Evolutionary conservation across 2,888 invertebrate species (phyloP).

Genomic region (Eumacrocentrus americanus): DNA sequence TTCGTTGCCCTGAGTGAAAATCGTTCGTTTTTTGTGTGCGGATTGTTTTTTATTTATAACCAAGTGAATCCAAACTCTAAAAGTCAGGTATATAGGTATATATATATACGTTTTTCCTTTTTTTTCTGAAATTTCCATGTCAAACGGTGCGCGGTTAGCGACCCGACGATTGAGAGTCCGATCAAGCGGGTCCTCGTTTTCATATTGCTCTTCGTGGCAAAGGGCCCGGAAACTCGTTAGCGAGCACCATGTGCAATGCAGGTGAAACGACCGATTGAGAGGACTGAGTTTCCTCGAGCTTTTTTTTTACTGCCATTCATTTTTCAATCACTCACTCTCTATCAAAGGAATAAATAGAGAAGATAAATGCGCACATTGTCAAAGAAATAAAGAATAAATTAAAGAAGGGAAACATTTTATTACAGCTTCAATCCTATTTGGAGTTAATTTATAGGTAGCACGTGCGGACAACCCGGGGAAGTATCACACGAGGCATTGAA

Average conservation of each 20-base stretch:
- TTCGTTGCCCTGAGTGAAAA: conserved; percentile 7
- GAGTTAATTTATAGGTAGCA: conserved; percentile 9
- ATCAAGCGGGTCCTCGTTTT: conserved; percentile 8
- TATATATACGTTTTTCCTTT: not conserved
- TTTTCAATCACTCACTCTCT: no score
- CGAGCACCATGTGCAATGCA: no score
- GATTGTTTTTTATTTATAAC: conserved; percentile 2
- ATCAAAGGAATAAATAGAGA: no score
- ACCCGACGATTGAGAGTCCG: conserved; percentile 27
- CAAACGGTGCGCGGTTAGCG: conserved; percentile 32
- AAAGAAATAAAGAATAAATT: not conserved
- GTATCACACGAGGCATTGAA: conserved; percentile 19
- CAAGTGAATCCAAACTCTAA: not conserved
- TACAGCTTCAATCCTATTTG: no score
- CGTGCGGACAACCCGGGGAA: conserved; percentile 5
- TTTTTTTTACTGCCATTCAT: no score
- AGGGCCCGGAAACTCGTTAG: conserved; percentile 1
- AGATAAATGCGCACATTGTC: not conserved
- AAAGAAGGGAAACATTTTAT: not conserved
- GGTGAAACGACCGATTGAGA: not conserved
- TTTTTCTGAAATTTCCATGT: conserved; percentile 36
- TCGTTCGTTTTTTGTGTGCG: not conserved
- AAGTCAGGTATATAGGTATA: not conserved
- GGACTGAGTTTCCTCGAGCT: no score
- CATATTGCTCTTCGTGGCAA: not conserved